Conservation (phyloP, 2,888 invertebrate genomes). For the Augiades crinisus region DNA sequence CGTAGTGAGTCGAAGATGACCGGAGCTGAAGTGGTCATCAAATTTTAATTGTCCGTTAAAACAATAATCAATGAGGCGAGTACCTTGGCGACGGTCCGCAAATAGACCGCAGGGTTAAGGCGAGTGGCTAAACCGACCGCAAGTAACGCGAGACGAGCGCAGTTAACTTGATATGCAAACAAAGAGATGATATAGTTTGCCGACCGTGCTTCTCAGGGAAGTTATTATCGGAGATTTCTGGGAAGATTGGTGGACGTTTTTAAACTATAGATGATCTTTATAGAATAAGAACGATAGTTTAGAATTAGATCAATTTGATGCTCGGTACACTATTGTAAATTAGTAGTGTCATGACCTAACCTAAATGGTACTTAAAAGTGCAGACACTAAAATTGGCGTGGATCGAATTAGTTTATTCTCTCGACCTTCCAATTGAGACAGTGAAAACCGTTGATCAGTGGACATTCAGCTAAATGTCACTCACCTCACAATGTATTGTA, state of each 20-base stretch:
- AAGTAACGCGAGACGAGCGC: conserved; percentile 21
- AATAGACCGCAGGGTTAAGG: conserved; percentile 35
- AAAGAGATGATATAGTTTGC: conserved; percentile 25
- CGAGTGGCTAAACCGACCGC: conserved; percentile 27
- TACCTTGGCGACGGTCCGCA: conserved; percentile 54
- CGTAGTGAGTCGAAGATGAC: conserved; percentile 70
- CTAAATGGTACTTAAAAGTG: conserved; percentile 4
- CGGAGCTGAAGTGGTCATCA: conserved; percentile 76
- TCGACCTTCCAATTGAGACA: conserved; percentile 20
- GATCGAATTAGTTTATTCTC: conserved; percentile 22
- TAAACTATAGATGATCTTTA: neutral
- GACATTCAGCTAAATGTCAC: conserved; percentile 9
- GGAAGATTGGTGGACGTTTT: conserved; percentile 17
- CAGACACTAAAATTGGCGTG: neutral
- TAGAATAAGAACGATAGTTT: too few species aligned
- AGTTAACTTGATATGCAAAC: conserved; percentile 26
- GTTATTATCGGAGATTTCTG: conserved; percentile 27
- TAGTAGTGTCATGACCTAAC: conserved; percentile 12
- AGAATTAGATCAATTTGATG: neutral
- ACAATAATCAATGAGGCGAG: conserved; percentile 80
- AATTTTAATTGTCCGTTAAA: conserved; percentile 81
- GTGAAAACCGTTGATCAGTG: conserved; percentile 12
- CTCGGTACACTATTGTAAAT: neutral
- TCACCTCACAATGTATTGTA: conserved; percentile 18
- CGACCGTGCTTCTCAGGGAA: conserved; percentile 25